A percentile compares a stretch with the other conserved stretches of the same genome.
Conservation (phyloP, 2,888 invertebrate species). For the Drosophila borealis region DNA sequence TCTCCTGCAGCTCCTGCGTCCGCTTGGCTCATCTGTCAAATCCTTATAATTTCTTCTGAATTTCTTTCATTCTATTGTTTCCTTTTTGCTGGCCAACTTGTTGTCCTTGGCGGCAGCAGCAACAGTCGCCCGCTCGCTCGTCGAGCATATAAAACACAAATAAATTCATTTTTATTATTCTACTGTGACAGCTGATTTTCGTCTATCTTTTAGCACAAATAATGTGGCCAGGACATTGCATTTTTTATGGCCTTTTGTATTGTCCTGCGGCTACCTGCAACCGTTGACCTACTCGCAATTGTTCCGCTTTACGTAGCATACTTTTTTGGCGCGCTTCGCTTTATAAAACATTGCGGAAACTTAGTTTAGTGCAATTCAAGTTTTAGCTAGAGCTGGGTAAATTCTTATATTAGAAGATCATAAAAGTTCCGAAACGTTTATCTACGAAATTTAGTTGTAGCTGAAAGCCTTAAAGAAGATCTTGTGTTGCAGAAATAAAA, state of each 20-base stretch:
- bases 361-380: constrained; percentile 4
- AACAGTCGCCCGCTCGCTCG: constrained; percentile 25
- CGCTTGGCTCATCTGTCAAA: constrained; percentile 71
- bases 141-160: constrained; percentile 55
- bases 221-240: constrained; percentile 33
- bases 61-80: constrained; percentile 18
- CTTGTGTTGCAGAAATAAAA: too few species aligned
- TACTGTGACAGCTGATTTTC: constrained; percentile 74
- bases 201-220: constrained; percentile 29
- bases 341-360: constrained; percentile 3
- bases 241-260: constrained; percentile 13
- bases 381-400: too few species aligned
- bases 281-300: constrained; percentile 33
- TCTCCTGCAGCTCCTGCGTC: constrained; percentile 1
- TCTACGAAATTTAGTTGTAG: too few species aligned
- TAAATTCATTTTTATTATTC: constrained; percentile 78
- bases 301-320: constrained; percentile 15
- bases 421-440: too few species aligned
- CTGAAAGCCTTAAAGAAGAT: too few species aligned
- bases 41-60: constrained; percentile 66
- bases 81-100: constrained; percentile 59
- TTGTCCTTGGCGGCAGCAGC: constrained; percentile 54
- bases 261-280: constrained; percentile 13
- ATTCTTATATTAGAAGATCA: too few species aligned
- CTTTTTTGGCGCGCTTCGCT: constrained; percentile 34